Evolutionary conservation across 2,888 invertebrate genomes (phyloP), one percentile per base, ranked within the genome.

Genomic region (Nephrocerus scutellatus): DNA sequence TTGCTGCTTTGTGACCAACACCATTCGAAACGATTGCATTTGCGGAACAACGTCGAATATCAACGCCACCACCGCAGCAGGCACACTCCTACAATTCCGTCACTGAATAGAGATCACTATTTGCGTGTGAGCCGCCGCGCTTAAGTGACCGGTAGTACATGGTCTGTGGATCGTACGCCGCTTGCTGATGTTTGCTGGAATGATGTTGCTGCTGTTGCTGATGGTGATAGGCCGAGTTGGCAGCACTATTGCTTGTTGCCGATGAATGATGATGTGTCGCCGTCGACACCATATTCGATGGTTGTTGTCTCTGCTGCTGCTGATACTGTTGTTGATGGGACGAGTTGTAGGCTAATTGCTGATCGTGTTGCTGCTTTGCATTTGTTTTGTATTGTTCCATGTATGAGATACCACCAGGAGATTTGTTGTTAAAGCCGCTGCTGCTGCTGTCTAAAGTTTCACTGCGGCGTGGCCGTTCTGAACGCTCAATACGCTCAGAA

Each of bases 71-170:
- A 55, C 68, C 68, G 63, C 68, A 68, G 64, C 68, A 68, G 60
- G 68, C 68, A 63, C 68, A 68, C 57, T 66, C 68, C 69, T 77
- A 79, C 70, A 79, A 72, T 60, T 77, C 82, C 39, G 86, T 82
- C 49, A 86, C 83, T 33, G 84, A 84, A 61, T 84, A 85, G 49
- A 85, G 62, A 62, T 80, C 76, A 38, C 73, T 70, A 44, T 71
- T 70, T 53, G 71, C 73, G 36, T 66, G 60, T 9, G 61, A 62
- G 16, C 67, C 66, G 4, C 59, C 59, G 22, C 74, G 68, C 51
- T 74, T 74, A 19, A 74, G 54, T 10, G 74, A 74, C 36, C 74
- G 61, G 50, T 68, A 68, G 41, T 65, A 66, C 8, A 65, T 41
- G 33, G 61, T 59, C 23, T 60, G 60, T 5, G 38, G 31, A 22